Percentiles rank a stretch among this genome's conserved stretches.
phyloP scores from a whole-genome alignment of 2,113 vertebrate genomes.

The Formicarius rufipectus region DNA sequence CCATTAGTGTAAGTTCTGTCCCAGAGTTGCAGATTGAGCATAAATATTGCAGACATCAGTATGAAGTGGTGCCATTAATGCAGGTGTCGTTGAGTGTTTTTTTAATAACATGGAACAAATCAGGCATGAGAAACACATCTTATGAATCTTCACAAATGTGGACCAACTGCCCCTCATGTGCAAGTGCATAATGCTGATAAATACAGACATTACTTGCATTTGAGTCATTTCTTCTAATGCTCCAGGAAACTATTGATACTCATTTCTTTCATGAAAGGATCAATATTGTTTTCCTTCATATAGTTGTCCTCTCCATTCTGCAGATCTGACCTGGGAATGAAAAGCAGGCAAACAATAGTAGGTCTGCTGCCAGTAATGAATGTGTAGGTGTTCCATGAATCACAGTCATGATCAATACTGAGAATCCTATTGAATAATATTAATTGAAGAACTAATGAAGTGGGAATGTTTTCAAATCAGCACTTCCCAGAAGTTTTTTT shows the following conservation, averaged over 20 bases:
- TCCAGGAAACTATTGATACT: not conserved
- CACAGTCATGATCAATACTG: not conserved
- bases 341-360: not conserved
- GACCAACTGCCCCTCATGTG: not conserved
- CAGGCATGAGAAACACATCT: not conserved
- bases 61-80: slow-evolving; percentile 31
- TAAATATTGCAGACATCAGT: slow-evolving; percentile 42
- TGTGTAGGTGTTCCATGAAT: not conserved
- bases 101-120: slow-evolving; percentile 23
- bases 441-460: not conserved
- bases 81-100: slow-evolving; percentile 23
- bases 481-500: not conserved
- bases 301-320: not conserved
- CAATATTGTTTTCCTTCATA: not conserved
- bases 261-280: not conserved
- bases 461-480: not conserved
- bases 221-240: not conserved
- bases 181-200: not conserved
- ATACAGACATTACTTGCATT: not conserved
- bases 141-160: not conserved
- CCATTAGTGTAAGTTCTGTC: slow-evolving; percentile 20
- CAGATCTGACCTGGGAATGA: not conserved
- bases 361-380: not conserved
- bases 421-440: not conserved
- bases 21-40: slow-evolving; percentile 21